Evolutionary conservation across 2,888 invertebrate species (phyloP).

Genomic region (Drosophila gaucha): DNA sequence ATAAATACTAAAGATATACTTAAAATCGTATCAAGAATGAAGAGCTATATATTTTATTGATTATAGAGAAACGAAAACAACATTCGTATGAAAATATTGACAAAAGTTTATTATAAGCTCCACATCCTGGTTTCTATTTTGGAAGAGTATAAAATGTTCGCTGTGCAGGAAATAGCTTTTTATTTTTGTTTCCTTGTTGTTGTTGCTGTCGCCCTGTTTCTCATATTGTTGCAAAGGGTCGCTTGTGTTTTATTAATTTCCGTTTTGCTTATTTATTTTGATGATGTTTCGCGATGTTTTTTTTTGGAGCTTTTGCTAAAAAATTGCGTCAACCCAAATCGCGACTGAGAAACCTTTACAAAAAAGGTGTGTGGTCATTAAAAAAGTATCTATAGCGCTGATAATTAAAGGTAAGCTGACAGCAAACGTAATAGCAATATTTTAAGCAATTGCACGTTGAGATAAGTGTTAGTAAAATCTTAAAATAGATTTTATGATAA

Average conservation of each 20-base stretch:
- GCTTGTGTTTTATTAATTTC: slow-evolving; percentile 57
- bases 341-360: too few species aligned
- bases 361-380: neutral
- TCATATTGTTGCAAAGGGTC: slow-evolving; percentile 12
- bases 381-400: slow-evolving; percentile 3
- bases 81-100: neutral
- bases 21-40: too few species aligned
- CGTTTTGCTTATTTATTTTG: slow-evolving; percentile 66
- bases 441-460: too few species aligned
- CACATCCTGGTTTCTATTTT: too few species aligned
- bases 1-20: too few species aligned
- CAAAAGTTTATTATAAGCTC: too few species aligned
- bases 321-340: slow-evolving; percentile 3
- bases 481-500: too few species aligned
- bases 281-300: slow-evolving; percentile 24
- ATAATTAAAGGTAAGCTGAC: neutral
- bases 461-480: neutral
- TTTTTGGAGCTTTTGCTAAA: slow-evolving; percentile 1
- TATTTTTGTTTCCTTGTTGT: neutral
- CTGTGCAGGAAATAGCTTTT: neutral
- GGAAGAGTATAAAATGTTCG: neutral
- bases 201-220: neutral
- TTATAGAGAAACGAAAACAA: too few species aligned
- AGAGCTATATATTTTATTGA: neutral
- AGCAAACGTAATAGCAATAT: too few species aligned